A percentile compares a stretch with the other conserved stretches of the same genome.
Conservation (phyloP, 2,888 invertebrate genomes). For the Colletes collaris region DNA sequence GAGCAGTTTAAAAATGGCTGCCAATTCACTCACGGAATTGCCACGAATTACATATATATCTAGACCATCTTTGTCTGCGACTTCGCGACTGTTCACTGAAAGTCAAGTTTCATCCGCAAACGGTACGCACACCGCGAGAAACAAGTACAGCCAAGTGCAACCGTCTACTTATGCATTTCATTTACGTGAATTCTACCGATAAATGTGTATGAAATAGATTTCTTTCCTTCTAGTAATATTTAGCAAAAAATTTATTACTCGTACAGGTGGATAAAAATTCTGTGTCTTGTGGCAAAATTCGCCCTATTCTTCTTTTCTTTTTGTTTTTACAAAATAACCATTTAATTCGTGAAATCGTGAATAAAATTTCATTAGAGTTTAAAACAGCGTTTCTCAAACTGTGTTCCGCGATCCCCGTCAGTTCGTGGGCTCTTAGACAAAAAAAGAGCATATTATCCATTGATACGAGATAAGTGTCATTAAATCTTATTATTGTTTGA, state of each 20-base stretch:
- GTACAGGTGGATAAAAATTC: neutral
- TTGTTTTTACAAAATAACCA: neutral
- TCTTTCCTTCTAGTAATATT: neutral
- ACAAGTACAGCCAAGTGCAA: slow-evolving; percentile 9
- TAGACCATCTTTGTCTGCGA: slow-evolving; percentile 53
- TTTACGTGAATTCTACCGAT: slow-evolving; percentile 3
- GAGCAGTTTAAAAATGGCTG: slow-evolving; percentile 81
- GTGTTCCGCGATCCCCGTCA: no score
- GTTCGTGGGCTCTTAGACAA: no score
- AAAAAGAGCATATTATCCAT: neutral
- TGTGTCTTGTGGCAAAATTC: neutral
- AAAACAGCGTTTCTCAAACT: neutral
- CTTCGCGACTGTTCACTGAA: slow-evolving; percentile 17
- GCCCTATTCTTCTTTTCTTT: neutral
- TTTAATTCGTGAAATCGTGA: neutral
- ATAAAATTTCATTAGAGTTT: neutral
- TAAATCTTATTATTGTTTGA: no score
- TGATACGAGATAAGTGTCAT: no score
- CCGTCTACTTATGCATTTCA: slow-evolving; percentile 20
- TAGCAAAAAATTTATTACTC: neutral
- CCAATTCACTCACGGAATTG: slow-evolving; percentile 66
- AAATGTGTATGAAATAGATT: neutral
- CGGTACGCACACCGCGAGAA: slow-evolving; percentile 45
- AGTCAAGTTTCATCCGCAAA: slow-evolving; percentile 56
- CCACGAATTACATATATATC: slow-evolving; percentile 66